phyloP scores from a whole-genome alignment of 2,797 vertebrate genomes.

The Carcharodon carcharias region DNA sequence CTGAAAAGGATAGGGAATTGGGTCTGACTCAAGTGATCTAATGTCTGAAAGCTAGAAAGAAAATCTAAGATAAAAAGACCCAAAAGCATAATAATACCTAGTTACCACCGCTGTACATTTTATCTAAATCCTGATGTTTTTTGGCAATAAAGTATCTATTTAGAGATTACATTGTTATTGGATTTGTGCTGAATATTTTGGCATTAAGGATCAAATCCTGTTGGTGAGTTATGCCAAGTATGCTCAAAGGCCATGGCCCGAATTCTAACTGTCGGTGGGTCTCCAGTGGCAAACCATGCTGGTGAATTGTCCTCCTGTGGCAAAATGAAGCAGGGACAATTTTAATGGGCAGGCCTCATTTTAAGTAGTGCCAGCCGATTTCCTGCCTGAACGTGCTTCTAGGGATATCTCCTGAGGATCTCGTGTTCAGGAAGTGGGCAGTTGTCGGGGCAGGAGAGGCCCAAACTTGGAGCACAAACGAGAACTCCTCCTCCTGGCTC shows the following conservation, averaged over 20 bases:
- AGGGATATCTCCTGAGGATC: background rate
- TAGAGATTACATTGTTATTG: background rate
- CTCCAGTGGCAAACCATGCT: background rate
- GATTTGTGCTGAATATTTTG: background rate
- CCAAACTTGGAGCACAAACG: no score
- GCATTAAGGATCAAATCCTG: background rate
- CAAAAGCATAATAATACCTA: background rate
- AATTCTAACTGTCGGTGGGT: background rate
- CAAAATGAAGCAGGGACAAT: background rate
- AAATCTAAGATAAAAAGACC: no score
- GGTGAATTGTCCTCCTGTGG: background rate
- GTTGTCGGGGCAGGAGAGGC: background rate
- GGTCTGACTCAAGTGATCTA: no score
- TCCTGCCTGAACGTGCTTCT: background rate
- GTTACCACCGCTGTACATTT: background rate
- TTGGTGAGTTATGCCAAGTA: background rate
- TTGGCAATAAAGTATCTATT: background rate
- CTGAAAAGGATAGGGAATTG: no score
- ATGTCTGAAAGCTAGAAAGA: no score
- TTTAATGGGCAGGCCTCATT: background rate
- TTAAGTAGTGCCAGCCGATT: background rate
- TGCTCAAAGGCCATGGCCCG: background rate
- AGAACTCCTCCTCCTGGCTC: no score
- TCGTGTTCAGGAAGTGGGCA: background rate
- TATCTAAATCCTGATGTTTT: background rate